Evolutionary conservation across 2,797 vertebrate species (phyloP), one percentile per base, ranked within the genome.

Genomic region (Micromesistius poutassou): DNA sequence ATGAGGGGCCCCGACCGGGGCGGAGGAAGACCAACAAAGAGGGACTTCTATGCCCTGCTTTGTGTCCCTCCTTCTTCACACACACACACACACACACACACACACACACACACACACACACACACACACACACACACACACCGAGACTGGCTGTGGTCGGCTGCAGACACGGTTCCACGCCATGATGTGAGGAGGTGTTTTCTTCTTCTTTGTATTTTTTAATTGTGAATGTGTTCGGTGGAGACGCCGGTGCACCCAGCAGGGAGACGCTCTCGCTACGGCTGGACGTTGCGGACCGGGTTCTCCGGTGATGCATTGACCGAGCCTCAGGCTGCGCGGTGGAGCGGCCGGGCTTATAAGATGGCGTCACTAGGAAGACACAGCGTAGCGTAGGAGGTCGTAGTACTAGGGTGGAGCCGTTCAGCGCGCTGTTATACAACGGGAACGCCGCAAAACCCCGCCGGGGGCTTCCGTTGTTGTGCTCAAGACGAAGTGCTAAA

Each of bases 141-240:
- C 55, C n/a, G 55, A 62, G 68, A 71, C 68, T 14, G 30, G 68
- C 68, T 16, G 68, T 71, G 68, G 28, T 62, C 55, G 22, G 55
- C 55, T 62, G 68, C 28, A 31, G 68, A 71, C 55, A 25, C 55
- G 10, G 28, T 12, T 71, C 68, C 13, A 1, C 28, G 30, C 30
- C 68, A 71, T 71, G 68, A 71, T 71, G 68, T 71, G 68, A 71
- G 68, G 68, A 31, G 68, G 30, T 13, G 68, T 30, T 31, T 71
- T 71, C 30, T 31, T 30, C 10, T 3, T n/a, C 4, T 10, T 68
- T 25, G 4, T 30, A 25, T n/a, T n/a, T 71, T 71, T 62, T 0
- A n/a, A n/a, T 62, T 62, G 22, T 62, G 55, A 62, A 62, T 62
- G 8, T 62, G n/a, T n/a, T 10, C 25, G 9, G 46, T 22, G 19